phyloP scores from a whole-genome alignment of 2,797 vertebrate genomes.

The Mycteria americana region DNA sequence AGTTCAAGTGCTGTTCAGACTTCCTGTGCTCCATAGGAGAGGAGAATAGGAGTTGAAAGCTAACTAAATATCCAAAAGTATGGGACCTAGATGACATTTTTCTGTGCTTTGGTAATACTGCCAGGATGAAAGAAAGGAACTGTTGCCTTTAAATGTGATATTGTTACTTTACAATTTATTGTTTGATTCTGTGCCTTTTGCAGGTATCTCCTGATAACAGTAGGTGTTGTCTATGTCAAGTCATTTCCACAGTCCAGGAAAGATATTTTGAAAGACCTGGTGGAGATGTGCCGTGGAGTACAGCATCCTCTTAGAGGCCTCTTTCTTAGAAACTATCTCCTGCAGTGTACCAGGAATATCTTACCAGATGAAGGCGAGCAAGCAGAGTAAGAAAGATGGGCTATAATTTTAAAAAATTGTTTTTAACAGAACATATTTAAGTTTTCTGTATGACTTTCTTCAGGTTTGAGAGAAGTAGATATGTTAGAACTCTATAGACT shows the following conservation, averaged over 20 bases:
- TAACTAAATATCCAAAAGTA: not conserved
- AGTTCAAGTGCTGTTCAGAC: not conserved
- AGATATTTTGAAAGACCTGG: conserved; percentile 97
- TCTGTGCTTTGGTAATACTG: not conserved
- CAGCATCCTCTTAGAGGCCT: conserved; percentile 96
- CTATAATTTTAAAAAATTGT: not conserved
- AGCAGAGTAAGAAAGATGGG: conserved; percentile 82
- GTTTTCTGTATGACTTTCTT: not conserved
- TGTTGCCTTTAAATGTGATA: not conserved
- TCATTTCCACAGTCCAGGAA: conserved; percentile 98
- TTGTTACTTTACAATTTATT: not conserved
- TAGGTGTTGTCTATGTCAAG: conserved; percentile 96
- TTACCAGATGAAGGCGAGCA: conserved; percentile 95
- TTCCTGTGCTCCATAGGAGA: not conserved
- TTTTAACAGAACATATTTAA: not conserved
- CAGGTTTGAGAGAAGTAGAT: not conserved
- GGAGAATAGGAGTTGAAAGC: not conserved
- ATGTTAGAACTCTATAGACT: not conserved
- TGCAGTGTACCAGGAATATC: conserved; percentile 98
- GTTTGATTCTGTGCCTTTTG: not conserved
- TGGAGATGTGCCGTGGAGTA: conserved; percentile 98
- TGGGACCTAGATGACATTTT: not conserved
- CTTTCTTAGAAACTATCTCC: conserved; percentile 95
- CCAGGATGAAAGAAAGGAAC: not conserved
- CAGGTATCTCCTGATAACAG: conserved; percentile 96